Percentiles rank a stretch among this genome's conserved stretches.
Evolutionary conservation across 2,113 vertebrate species (phyloP).

Genomic region (Cygnus atratus): DNA sequence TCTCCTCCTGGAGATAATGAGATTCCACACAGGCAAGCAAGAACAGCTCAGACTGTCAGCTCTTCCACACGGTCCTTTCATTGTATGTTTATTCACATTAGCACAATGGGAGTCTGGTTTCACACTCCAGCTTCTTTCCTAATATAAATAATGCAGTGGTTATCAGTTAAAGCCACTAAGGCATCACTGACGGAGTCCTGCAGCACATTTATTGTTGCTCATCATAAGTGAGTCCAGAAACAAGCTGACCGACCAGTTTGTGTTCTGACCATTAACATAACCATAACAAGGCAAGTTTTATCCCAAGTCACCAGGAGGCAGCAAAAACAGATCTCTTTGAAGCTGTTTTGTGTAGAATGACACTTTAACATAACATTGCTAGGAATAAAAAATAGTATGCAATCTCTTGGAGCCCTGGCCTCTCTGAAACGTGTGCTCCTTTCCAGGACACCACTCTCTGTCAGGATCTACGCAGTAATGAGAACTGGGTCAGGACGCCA

Average conservation of each 20-base stretch:
- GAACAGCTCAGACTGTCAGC: background rate
- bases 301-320: background rate
- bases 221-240: background rate
- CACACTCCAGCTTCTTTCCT: constrained; percentile 12
- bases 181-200: background rate
- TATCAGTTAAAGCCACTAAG: background rate
- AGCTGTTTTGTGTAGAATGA: background rate
- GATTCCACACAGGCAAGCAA: background rate
- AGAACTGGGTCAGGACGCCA: background rate
- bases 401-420: background rate
- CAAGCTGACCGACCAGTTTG: background rate
- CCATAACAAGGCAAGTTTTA: constrained; percentile 12
- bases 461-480: background rate
- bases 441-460: background rate
- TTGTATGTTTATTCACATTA: background rate
- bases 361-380: background rate
- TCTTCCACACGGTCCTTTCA: background rate
- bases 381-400: background rate
- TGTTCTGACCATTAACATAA: background rate
- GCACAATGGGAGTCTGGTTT: constrained; percentile 12
- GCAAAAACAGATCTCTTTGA: background rate
- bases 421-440: background rate
- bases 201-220: background rate
- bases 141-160: constrained; percentile 8
- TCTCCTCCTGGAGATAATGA: background rate